Percentiles rank a stretch among this genome's conserved stretches.
These are phyloP conservation scores for Passerculus sandwichensis DNA, from an alignment of 2,797 vertebrate species.

Conservation along the genomic window DNA sequence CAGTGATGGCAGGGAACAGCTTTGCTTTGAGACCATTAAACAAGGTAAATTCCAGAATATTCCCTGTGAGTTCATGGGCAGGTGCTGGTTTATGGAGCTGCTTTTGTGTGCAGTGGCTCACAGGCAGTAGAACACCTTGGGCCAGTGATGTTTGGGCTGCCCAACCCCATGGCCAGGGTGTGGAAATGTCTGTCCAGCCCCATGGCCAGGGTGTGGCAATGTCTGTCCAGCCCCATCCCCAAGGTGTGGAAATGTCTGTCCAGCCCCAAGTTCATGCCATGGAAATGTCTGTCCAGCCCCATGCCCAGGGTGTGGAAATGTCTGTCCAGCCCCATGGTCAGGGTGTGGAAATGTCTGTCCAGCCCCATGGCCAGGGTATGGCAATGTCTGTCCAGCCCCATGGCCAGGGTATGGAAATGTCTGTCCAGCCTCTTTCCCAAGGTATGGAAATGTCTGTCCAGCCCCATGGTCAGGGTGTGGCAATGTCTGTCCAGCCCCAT, in stretches of 20 bases:
- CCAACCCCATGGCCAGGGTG: not conserved
- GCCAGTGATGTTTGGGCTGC: not conserved
- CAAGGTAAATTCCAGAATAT: not conserved
- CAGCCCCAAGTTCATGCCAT: no score
- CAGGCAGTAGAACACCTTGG: not conserved
- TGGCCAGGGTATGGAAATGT: rapidly evolving
- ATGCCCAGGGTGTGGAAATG: not conserved
- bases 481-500: not conserved
- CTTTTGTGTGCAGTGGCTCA: not conserved
- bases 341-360: not conserved
- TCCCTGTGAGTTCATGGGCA: not conserved
- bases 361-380: rapidly evolving
- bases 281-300: not conserved
- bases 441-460: not conserved
- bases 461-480: rapidly evolving
- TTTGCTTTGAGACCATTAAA: not conserved
- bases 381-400: not conserved
- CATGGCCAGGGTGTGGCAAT: not conserved
- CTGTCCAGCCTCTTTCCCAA: not conserved
- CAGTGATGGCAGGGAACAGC: not conserved
- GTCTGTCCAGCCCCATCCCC: not conserved
- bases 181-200: not conserved
- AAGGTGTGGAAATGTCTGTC: not conserved
- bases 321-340: rapidly evolving
- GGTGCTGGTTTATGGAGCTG: not conserved